Conservation (phyloP, 1,140 invertebrate species). For the Phortica variegata region DNA sequence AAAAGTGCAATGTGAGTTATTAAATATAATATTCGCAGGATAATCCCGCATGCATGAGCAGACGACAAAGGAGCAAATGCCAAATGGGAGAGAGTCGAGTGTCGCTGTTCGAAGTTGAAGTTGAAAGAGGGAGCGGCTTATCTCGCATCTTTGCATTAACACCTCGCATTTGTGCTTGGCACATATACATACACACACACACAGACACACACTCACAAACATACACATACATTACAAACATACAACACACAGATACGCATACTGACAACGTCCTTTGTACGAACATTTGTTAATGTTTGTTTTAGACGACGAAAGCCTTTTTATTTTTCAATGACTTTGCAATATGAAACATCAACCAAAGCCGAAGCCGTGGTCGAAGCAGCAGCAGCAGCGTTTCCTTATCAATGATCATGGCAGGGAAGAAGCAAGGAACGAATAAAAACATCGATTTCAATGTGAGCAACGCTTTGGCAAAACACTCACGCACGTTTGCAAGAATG, state of each 20-base stretch:
- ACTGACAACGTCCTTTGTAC: too few species aligned
- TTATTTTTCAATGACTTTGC: too few species aligned
- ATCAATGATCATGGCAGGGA: too few species aligned
- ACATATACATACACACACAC: slow-evolving; percentile 16
- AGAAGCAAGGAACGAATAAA: too few species aligned
- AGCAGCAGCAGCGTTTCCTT: too few species aligned
- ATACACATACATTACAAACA: not conserved
- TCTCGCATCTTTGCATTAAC: slow-evolving; percentile 49
- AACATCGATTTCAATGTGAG: too few species aligned
- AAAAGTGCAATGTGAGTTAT: slow-evolving; percentile 33
- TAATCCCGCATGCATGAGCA: slow-evolving; percentile 18
- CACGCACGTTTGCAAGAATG: slow-evolving; percentile 2
- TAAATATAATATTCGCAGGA: slow-evolving; percentile 50
- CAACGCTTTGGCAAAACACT: too few species aligned
- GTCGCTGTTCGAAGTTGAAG: not conserved
- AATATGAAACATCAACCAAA: too few species aligned
- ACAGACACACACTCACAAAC: not conserved
- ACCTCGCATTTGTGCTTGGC: slow-evolving; percentile 26
- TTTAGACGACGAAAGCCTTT: too few species aligned
- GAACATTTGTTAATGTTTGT: too few species aligned
- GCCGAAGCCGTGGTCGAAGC: too few species aligned
- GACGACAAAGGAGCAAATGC: slow-evolving; percentile 5
- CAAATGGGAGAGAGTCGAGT: slow-evolving; percentile 11
- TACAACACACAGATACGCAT: too few species aligned
- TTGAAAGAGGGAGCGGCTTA: slow-evolving; percentile 27